Evolutionary conservation across 53 echinoderm and acorn worm genomes (phyloP), one percentile per base, ranked within the genome.

Genomic region (Mesocentrotus franciscanus): DNA sequence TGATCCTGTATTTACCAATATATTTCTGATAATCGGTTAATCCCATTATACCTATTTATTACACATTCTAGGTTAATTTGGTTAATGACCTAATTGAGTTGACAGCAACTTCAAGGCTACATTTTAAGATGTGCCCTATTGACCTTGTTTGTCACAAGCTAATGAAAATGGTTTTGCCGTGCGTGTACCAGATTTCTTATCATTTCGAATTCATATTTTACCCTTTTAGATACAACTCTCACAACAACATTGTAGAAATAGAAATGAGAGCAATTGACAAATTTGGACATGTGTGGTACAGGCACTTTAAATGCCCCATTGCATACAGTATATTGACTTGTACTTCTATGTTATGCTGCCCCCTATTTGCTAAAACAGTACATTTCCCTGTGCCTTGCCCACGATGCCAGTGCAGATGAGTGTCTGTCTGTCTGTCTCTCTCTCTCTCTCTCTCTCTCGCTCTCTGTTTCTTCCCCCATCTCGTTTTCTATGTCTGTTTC

Each of bases 41-140:
- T 87, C 87, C 20, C 87, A 87, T 87, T 87, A 56, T 18, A 57
- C 5, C 1, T 87, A 29, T 87, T 87, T 87, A 87, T 87, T 27
- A 29, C 87, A 56, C 11, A 58, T 87, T 87, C 87, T 58, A 27
- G 87, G 58, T 87, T 58, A 87, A 87, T 87, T 87, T 55, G 18
- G 75, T 58, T 87, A 87, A 75, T 75, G 20, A 81, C 81, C 87
- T 58, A 57, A 27, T 87, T 87, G 12, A 87, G 57, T 87, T 9
- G 12, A 59, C 58, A 57, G 22, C 49, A 84, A 87, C n/a, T 57
- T 58, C 87, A 87, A 58, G 58, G 87, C 26, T 87, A n/a, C 58
- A 59, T 87, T 27, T 58, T 1, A 27, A 12, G 58, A 87, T 87
- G 11, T 87, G 87, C 58, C 20, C 36, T 5, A 39, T 81, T 36